Evolutionary conservation across 1,140 invertebrate genomes (phyloP).

Genomic region (Bombus superbus): DNA sequence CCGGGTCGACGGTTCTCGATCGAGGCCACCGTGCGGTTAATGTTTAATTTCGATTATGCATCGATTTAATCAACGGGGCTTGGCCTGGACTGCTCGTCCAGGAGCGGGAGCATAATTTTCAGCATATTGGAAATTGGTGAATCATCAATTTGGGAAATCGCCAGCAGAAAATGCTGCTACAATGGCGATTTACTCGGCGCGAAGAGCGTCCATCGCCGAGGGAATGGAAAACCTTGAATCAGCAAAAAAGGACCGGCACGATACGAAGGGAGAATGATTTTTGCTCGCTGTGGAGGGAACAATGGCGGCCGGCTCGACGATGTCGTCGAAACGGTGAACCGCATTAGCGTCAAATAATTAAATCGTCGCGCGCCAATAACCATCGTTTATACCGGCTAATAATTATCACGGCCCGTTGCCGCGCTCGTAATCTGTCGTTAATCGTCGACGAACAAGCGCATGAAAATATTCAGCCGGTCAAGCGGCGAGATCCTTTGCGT

Average conservation of each 20-base stretch:
- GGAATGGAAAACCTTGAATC: too few species aligned
- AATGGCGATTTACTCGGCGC: neutral
- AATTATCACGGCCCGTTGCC: conserved; percentile 42
- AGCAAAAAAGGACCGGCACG: too few species aligned
- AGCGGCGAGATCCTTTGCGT: neutral
- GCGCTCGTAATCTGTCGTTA: conserved; percentile 41
- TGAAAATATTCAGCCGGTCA: conserved; percentile 27
- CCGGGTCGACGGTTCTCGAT: neutral
- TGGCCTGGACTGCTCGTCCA: neutral
- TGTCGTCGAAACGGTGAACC: conserved; percentile 2
- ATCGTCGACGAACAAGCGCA: conserved; percentile 12
- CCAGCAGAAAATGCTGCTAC: neutral
- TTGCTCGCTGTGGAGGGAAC: neutral
- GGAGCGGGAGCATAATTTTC: neutral
- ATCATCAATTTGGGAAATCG: neutral
- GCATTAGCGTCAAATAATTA: conserved; percentile 44
- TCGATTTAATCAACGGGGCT: neutral
- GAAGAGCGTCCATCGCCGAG: too few species aligned
- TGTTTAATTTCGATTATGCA: conserved; percentile 4
- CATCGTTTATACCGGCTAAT: conserved; percentile 43
- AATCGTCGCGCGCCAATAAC: conserved; percentile 46
- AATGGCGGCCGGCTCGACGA: neutral
- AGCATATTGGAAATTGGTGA: neutral
- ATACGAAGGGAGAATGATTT: neutral
- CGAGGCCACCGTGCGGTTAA: neutral